Evolutionary conservation across 1,140 invertebrate species (phyloP).

Genomic region (Neelides sp.): DNA sequence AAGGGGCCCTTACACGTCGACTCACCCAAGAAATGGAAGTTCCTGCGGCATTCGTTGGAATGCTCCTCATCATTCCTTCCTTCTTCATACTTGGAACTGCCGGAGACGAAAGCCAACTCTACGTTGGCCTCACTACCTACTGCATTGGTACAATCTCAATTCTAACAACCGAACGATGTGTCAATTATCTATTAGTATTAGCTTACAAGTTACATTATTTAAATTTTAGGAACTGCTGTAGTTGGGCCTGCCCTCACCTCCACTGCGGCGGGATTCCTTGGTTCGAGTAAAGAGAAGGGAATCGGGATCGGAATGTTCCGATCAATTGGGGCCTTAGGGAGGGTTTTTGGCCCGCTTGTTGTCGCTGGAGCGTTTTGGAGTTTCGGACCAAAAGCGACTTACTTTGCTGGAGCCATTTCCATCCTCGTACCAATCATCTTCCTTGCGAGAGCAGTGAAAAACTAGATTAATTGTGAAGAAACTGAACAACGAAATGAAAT

Average conservation of each 20-base stretch:
- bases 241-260: constrained; percentile 79
- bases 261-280: constrained; percentile 69
- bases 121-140: constrained; percentile 20
- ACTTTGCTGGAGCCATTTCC: constrained; percentile 30
- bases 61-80: constrained; percentile 24
- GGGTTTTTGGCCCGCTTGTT: constrained; percentile 81
- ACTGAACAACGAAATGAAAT: too few relatives aligned
- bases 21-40: constrained; percentile 63
- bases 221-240: constrained; percentile 60
- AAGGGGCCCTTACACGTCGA: constrained; percentile 75
- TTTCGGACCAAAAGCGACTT: constrained; percentile 31
- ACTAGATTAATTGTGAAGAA: too few relatives aligned
- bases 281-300: constrained; percentile 73
- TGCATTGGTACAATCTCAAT: constrained; percentile 16
- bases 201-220: constrained; percentile 18
- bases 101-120: constrained; percentile 6
- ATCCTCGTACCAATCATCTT: constrained; percentile 32
- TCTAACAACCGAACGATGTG: background rate
- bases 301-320: constrained; percentile 83
- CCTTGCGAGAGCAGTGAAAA: constrained; percentile 10
- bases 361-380: constrained; percentile 45
- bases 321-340: constrained; percentile 80
- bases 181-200: constrained; percentile 8
- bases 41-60: constrained; percentile 49
- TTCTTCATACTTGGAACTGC: constrained; percentile 22